Percentiles rank a stretch among this genome's conserved stretches.
Conservation (phyloP, 2,888 invertebrate genomes). For the Frankliniella fusca region DNA sequence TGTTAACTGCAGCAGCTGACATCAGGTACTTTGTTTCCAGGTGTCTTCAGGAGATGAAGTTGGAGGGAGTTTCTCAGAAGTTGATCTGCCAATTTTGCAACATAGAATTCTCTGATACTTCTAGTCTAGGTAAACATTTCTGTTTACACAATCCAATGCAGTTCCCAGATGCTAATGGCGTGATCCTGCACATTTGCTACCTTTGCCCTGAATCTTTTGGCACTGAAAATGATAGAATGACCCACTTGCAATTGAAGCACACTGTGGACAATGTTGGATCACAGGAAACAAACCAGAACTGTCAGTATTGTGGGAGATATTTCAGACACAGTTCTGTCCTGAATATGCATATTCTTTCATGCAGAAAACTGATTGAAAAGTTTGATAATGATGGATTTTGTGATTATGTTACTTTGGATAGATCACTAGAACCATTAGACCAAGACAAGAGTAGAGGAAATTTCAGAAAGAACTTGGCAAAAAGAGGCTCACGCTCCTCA, state of each 20-base stretch:
- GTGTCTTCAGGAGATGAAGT: conserved; percentile 12
- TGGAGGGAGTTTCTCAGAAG: conserved; percentile 16
- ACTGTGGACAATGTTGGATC: neutral
- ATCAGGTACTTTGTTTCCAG: conserved; percentile 19
- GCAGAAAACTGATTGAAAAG: neutral
- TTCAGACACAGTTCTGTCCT: conserved; percentile 5
- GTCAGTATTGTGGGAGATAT: conserved; percentile 1
- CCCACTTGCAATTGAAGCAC: neutral
- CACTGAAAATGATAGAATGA: neutral
- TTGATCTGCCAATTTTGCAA: conserved; percentile 13
- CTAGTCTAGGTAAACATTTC: neutral
- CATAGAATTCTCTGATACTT: conserved; percentile 9
- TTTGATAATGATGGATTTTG: neutral
- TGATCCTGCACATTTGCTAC: neutral
- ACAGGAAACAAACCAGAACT: neutral
- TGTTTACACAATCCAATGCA: neutral
- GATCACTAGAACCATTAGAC: neutral
- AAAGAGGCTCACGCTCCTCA: neutral
- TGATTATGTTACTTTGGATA: conserved; percentile 14
- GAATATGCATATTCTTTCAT: neutral
- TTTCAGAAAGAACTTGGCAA: neutral
- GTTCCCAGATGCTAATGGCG: neutral
- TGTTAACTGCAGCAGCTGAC: neutral
- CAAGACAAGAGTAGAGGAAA: neutral
- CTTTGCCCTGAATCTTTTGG: neutral